Evolutionary conservation across 92 coral and sea anemone species (phyloP).

Genomic region (Phymanthus crucifer): DNA sequence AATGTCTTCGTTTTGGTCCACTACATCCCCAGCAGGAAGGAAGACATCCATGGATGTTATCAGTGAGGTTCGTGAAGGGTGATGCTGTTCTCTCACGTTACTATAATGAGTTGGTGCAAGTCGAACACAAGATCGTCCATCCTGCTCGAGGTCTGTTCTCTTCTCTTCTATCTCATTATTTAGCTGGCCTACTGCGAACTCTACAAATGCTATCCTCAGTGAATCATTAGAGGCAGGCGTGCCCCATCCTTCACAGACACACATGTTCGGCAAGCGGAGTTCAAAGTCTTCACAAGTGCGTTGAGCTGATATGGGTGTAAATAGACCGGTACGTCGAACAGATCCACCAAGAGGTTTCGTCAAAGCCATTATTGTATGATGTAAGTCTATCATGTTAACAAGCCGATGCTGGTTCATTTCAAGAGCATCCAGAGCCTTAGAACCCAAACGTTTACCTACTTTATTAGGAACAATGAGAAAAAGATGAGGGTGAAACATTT

Average conservation of each 20-base stretch:
- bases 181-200: slow-evolving; percentile 79
- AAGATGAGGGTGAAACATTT: slow-evolving; percentile 81
- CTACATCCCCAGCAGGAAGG: slow-evolving; percentile 70
- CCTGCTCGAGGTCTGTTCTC: background rate
- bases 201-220: slow-evolving; percentile 47
- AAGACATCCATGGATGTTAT: slow-evolving; percentile 58
- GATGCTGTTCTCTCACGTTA: slow-evolving; percentile 63
- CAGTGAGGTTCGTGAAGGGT: slow-evolving; percentile 38
- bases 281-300: slow-evolving; percentile 75
- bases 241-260: slow-evolving; percentile 87
- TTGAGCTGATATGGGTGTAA: slow-evolving; percentile 51
- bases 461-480: slow-evolving; percentile 71
- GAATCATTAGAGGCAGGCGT: slow-evolving; percentile 58
- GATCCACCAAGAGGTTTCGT: slow-evolving; percentile 46
- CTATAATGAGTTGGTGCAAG: slow-evolving; percentile 48
- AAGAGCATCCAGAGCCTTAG: slow-evolving; percentile 53
- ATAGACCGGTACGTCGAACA: slow-evolving; percentile 54
- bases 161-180: slow-evolving; percentile 56
- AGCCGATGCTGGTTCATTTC: slow-evolving; percentile 64
- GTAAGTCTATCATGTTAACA: slow-evolving; percentile 66
- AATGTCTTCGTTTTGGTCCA: slow-evolving; percentile 59
- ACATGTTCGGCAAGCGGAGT: slow-evolving; percentile 70
- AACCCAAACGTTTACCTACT: slow-evolving; percentile 62
- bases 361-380: slow-evolving; percentile 65
- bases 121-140: slow-evolving; percentile 52